A percentile compares a stretch with the other conserved stretches of the same genome.
phyloP scores from a whole-genome alignment of 2,797 vertebrate species.

The Nyctalus aviator region DNA sequence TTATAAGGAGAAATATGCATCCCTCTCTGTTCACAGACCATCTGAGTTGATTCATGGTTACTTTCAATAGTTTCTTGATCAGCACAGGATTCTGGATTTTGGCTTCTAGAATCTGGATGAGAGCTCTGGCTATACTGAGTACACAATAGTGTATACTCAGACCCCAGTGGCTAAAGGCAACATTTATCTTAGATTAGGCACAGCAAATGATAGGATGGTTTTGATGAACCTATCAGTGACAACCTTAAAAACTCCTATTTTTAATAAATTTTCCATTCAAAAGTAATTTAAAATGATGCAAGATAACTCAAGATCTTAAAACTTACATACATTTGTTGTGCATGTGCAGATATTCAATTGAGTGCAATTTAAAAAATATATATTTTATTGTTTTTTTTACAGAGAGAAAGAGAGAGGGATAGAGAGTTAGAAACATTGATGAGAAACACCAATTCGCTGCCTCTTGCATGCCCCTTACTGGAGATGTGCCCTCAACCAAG shows the following conservation, averaged over 20 bases:
- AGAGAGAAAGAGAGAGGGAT: too few relatives aligned
- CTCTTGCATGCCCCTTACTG: too few relatives aligned
- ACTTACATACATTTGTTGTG: neutral
- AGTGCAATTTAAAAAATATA: neutral
- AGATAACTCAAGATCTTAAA: neutral
- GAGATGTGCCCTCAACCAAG: too few relatives aligned
- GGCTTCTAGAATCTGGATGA: slow-evolving; percentile 13
- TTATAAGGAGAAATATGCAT: slow-evolving; percentile 79
- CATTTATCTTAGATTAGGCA: neutral
- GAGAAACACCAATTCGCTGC: too few relatives aligned
- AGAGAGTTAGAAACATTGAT: too few relatives aligned
- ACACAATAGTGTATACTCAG: neutral
- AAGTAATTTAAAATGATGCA: neutral
- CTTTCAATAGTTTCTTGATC: neutral
- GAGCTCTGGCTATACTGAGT: neutral
- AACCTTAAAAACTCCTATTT: neutral
- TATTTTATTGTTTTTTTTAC: too few relatives aligned
- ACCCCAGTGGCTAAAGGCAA: neutral
- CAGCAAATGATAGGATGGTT: neutral
- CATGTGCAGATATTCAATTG: neutral
- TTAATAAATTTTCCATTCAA: neutral
- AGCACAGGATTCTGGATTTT: neutral
- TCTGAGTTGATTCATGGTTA: slow-evolving; percentile 33
- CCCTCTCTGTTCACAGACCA: slow-evolving; percentile 72
- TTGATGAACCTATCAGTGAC: neutral